Base-by-base conservation (phyloP, 1,140 invertebrate genomes). In the Neomicropteryx cornuta region DNA sequence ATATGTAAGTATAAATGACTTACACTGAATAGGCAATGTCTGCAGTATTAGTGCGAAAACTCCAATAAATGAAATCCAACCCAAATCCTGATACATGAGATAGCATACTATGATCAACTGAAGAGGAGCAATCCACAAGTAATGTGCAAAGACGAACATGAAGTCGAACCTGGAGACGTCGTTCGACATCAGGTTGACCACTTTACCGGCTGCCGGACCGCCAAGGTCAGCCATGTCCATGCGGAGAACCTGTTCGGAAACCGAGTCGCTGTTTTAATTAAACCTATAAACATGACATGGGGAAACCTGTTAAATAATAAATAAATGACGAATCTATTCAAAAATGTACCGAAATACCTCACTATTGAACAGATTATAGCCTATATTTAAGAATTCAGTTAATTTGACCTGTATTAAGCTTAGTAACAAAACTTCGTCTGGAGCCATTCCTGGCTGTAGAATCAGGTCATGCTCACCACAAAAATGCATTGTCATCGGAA, bases 111-210 rank as follows among this genome's bases (percentile, higher is more conserved):
- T 39, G n/a, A 70, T 52, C 5, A 73, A 62, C 57, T 89, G 83
- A 13, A 87, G 55, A 0, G 83, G 85, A 32, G 81, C 76, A 16
- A 81, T 70, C 79, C 78, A 82, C 33, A 81, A 60, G 54, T 71
- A 76, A 48, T 81, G 77, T n/a, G 79, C 59, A 48, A 67, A 75
- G 20, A 76, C 60, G 24, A 76, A 69, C 1, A 74, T 70, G 43
- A 68, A 66, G 53, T 83, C 79, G 43, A 83, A 75, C 2, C 79
- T 68, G 50, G 71, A 74, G 3, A 81, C 75, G 54, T 91, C 87
- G 50, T 91, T 91, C 2, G 87, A 87, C 36, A 91, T 64, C 3
- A 91, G 61, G 61, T 92, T 91, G 3, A 91, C 81, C 30, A 91
- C 74, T 61, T 89, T 85, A 0, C 87, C 87, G 1, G 79, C 77